Percentiles rank a stretch among this genome's conserved stretches.
Conservation (phyloP, 2,113 vertebrate species). For the Mobula hypostoma region DNA sequence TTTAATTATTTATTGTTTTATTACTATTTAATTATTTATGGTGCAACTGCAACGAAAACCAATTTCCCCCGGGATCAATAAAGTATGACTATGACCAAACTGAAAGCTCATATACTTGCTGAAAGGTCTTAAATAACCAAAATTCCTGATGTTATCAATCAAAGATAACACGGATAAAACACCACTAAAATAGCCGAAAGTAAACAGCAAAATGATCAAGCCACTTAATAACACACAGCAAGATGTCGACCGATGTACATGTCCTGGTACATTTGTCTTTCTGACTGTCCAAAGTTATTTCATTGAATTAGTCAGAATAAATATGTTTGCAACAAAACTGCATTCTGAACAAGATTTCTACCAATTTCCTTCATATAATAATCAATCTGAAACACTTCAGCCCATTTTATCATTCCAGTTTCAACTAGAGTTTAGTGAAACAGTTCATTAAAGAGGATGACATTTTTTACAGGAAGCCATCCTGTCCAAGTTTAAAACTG, state of each 20-base stretch:
- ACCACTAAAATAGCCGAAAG: too few species aligned
- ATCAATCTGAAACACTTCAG: background rate
- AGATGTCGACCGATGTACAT: background rate
- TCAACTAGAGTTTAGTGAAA: conserved; percentile 5
- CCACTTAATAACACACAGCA: background rate
- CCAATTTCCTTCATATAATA: conserved; percentile 15
- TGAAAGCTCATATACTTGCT: too few species aligned
- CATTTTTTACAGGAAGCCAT: background rate
- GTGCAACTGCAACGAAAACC: too few species aligned
- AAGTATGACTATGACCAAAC: too few species aligned
- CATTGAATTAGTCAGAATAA: conserved; percentile 20
- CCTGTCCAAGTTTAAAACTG: background rate
- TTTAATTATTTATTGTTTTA: too few species aligned
- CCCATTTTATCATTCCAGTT: conserved; percentile 10
- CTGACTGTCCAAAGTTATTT: conserved; percentile 18
- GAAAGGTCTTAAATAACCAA: too few species aligned
- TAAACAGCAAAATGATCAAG: too few species aligned
- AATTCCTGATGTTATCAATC: too few species aligned
- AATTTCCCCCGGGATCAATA: too few species aligned
- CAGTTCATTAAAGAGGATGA: conserved; percentile 17
- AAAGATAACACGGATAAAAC: too few species aligned
- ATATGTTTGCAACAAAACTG: conserved; percentile 15
- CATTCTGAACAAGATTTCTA: background rate
- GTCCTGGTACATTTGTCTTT: background rate
- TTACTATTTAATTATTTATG: too few species aligned